Percentiles rank a stretch among this genome's conserved stretches.
Evolutionary conservation across 2,888 invertebrate species (phyloP).

Genomic region (Proisotoma minuta): DNA sequence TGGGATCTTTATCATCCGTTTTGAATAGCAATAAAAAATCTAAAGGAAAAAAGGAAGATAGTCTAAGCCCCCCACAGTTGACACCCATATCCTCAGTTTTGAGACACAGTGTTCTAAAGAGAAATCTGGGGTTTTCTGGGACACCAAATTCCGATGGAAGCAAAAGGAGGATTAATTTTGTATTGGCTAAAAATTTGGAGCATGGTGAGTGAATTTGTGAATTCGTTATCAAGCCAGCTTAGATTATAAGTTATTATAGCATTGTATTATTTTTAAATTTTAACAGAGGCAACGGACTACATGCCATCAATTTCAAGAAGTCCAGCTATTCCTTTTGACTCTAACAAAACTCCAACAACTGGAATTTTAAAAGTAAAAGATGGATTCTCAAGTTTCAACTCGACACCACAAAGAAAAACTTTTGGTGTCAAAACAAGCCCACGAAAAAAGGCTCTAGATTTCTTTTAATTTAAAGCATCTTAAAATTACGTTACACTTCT

Average conservation of each 20-base stretch:
- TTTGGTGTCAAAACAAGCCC: not conserved
- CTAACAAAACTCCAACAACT: conserved; percentile 63
- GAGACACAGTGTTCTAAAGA: not conserved
- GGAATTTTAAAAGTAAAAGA: conserved; percentile 62
- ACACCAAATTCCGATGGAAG: not conserved
- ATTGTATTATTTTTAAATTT: conserved; percentile 50
- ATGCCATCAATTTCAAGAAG: conserved; percentile 64
- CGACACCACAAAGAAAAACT: not conserved
- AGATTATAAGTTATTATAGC: conserved; percentile 9
- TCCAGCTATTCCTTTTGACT: conserved; percentile 71
- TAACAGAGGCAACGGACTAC: conserved; percentile 64
- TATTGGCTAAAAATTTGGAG: conserved; percentile 63
- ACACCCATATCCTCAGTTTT: too few relatives aligned
- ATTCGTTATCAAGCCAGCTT: conserved; percentile 27
- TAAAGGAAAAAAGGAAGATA: not conserved
- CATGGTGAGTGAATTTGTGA: conserved; percentile 52
- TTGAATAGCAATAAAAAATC: not conserved
- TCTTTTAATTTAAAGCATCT: too few relatives aligned
- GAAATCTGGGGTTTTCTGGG: not conserved
- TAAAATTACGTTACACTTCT: not conserved
- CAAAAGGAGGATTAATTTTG: conserved; percentile 66
- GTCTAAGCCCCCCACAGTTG: not conserved
- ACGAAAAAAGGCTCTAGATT: conserved; percentile 1
- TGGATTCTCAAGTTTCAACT: not conserved
- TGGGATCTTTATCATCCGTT: too few relatives aligned